Base-by-base conservation (phyloP, 2,888 invertebrate species). In the Phyllotreta cruciferae region DNA sequence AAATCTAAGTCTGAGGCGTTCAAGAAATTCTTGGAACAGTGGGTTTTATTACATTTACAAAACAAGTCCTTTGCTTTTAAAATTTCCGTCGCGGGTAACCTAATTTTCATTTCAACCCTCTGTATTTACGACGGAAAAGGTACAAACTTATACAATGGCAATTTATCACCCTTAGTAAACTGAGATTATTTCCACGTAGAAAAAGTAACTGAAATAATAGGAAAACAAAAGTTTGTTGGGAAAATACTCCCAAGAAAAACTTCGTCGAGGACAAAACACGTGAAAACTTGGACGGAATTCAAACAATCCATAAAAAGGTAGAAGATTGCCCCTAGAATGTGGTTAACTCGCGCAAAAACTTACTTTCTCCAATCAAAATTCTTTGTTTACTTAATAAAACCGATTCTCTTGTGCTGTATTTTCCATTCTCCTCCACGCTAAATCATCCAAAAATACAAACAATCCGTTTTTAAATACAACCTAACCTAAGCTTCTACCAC, bases 141-240 rank as follows among this genome's bases (percentile, higher is more conserved):
- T 49, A 50, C 58, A 50, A 42, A 50, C 50, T 58, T 58, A 10
- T 58, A 50, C 58, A 58, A 58, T 58, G 41, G 58, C 58, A 58
- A 58, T 58, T 58, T 58, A 58, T 58, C 50, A 50, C 50, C 50
- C 41, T 58, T 58, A 58, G 57, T 58, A 50, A 58, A 58, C 50
- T 58, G 58, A 58, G 41, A 58, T 58, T 58, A 58, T 58, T 50
- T 58, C 39, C 50, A 58, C 50, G 41, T 58, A 58, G 58, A 58
- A 58, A 58, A 58, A 58, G 58, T 58, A 57, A 57, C 57, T 37
- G 49, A 57, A 57, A 57, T 57, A 58, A 58, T 58, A 58, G 58
- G 50, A 58, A 58, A 58, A 58, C 58, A 58, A 57, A 57, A 58
- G 58, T 58, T 58, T 42, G 41, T 34, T 11, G 58, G 47, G 58